Percentiles rank a stretch among this genome's conserved stretches.
phyloP scores from a whole-genome alignment of 2,888 invertebrate species.

The Acleris holmiana region DNA sequence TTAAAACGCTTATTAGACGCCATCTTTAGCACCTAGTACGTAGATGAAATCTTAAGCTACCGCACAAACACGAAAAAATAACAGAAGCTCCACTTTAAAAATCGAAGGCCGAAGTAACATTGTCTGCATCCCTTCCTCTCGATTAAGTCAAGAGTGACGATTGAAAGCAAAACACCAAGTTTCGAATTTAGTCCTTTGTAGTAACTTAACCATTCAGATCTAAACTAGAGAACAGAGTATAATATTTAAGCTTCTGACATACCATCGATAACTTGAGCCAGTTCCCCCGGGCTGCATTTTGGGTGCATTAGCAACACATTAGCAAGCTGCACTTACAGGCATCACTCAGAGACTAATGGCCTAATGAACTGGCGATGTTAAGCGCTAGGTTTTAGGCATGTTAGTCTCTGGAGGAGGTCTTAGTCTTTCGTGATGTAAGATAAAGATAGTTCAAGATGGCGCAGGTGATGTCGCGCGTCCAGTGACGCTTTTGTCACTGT shows the following conservation, averaged over 20 bases:
- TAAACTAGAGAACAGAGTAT: neutral
- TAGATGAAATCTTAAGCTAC: too few species aligned
- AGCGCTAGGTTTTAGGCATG: neutral
- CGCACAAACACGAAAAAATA: too few species aligned
- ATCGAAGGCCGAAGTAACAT: too few species aligned
- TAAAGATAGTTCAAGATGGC: neutral
- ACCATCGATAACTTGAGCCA: neutral
- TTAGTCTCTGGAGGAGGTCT: neutral
- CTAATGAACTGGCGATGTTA: conserved; percentile 10
- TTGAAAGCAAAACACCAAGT: too few species aligned
- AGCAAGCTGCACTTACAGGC: conserved; percentile 1
- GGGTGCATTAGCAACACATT: conserved; percentile 14
- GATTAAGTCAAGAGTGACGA: too few species aligned
- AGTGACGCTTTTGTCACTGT: too few species aligned
- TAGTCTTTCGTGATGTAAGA: neutral
- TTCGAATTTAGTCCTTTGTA: too few species aligned
- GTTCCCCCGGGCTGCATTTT: neutral
- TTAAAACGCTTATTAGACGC: too few species aligned
- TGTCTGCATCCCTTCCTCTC: too few species aligned
- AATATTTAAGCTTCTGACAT: neutral
- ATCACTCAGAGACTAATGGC: conserved; percentile 8
- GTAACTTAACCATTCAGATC: too few species aligned
- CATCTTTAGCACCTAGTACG: too few species aligned
- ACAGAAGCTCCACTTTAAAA: too few species aligned
- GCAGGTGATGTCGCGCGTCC: neutral